Percentiles rank a stretch among this genome's conserved stretches.
These are phyloP conservation scores for Amazona ochrocephala DNA, from an alignment of 2,797 vertebrate species.

Conservation along the genomic window DNA sequence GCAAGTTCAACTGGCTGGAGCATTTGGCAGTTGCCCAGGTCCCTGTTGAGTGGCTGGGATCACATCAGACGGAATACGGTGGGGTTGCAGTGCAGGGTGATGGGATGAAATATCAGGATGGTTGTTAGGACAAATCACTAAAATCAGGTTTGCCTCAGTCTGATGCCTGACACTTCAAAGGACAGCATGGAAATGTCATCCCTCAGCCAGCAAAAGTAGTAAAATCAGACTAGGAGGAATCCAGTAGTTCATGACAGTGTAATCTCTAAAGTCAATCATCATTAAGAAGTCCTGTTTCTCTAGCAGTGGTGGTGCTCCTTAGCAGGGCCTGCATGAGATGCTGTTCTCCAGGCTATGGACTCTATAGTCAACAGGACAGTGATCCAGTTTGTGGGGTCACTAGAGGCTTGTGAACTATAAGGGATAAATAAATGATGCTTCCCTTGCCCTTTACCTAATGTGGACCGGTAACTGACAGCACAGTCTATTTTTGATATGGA, in stretches of 20 bases:
- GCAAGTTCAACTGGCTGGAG: not conserved
- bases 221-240: not conserved
- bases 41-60: not conserved
- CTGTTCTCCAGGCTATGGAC: not conserved
- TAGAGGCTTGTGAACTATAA: not conserved
- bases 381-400: not conserved
- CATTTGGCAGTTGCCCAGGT: not conserved
- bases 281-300: not conserved
- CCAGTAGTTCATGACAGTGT: too few species aligned
- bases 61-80: not conserved
- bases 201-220: not conserved
- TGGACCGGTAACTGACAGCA: not conserved
- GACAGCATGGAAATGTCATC: not conserved
- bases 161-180: not conserved
- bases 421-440: not conserved
- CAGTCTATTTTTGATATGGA: slow-evolving; percentile 22
- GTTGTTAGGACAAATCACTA: not conserved
- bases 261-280: not conserved
- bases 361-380: not conserved
- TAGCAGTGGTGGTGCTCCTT: not conserved
- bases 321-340: not conserved
- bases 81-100: not conserved
- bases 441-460: not conserved
- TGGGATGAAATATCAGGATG: not conserved
- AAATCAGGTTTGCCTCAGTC: not conserved